Conservation (phyloP, 1,140 invertebrate species). For the Armadillidium nasatum region DNA sequence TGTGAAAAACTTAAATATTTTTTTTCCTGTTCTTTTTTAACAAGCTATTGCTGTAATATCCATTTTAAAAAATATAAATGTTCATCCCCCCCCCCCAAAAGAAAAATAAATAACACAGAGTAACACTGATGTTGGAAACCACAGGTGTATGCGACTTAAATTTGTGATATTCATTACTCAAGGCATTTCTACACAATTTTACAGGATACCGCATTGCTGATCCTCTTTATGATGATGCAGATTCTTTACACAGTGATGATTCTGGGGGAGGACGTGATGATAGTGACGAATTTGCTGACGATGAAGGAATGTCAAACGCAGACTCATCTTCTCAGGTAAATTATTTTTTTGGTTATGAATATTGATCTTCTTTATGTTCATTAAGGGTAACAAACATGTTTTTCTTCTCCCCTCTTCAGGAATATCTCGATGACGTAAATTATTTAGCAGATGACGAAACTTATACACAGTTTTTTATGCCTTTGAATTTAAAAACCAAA, state of each 20-base stretch:
- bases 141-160: no score
- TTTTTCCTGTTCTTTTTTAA: no score
- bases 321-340: constrained; percentile 57
- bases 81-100: no score
- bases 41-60: no score
- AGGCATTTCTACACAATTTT: neutral
- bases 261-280: constrained; percentile 54
- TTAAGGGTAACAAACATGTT: neutral
- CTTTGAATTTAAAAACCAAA: constrained; percentile 32
- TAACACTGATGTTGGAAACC: no score
- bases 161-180: no score
- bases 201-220: constrained; percentile 67
- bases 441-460: constrained; percentile 49
- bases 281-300: constrained; percentile 63
- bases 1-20: no score
- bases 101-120: no score
- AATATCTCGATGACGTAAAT: constrained; percentile 48
- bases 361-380: no score
- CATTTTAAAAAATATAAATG: no score
- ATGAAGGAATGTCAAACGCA: constrained; percentile 59
- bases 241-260: constrained; percentile 58
- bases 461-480: constrained; percentile 45
- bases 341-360: neutral
- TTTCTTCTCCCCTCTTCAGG: constrained; percentile 34
- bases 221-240: constrained; percentile 62